Evolutionary conservation across 1,140 invertebrate species (phyloP).

Genomic region (Nasonia longicornis): DNA sequence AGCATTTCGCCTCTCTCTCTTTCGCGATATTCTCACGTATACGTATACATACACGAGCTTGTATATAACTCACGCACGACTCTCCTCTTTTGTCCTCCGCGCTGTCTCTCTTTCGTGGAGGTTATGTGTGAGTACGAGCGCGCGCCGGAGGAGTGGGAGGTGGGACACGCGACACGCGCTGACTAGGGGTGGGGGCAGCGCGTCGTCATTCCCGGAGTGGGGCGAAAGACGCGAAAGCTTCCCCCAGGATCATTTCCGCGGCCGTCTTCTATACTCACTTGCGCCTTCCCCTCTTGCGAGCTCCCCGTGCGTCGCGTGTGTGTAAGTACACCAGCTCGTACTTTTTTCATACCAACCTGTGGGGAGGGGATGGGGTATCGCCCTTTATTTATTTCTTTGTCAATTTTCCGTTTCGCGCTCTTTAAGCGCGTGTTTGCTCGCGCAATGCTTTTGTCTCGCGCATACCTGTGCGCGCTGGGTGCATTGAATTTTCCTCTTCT

Average conservation of each 20-base stretch:
- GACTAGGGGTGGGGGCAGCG: conserved; percentile 50
- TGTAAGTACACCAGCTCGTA: no score
- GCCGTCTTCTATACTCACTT: conserved; percentile 42
- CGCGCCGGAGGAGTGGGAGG: conserved; percentile 61
- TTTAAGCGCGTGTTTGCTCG: not conserved
- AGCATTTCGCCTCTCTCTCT: conserved; percentile 50
- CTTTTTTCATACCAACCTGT: not conserved
- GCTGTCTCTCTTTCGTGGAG: conserved; percentile 10
- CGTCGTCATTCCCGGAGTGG: conserved; percentile 41
- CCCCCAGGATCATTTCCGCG: conserved; percentile 46
- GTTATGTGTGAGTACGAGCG: conserved; percentile 18
- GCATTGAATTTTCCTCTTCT: not conserved
- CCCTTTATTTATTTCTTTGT: conserved; percentile 15
- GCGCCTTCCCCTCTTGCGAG: conserved; percentile 22
- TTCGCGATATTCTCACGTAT: conserved; percentile 13
- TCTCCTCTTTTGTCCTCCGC: not conserved
- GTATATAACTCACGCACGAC: not conserved
- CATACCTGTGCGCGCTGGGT: not conserved
- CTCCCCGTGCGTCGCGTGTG: not conserved
- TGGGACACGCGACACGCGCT: conserved; percentile 65
- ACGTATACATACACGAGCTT: conserved; percentile 21
- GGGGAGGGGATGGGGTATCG: not conserved
- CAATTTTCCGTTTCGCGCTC: not conserved
- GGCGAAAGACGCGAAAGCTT: conserved; percentile 49
- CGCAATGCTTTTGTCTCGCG: not conserved